Percentiles rank a stretch among this genome's conserved stretches.
Evolutionary conservation across 2,888 invertebrate genomes (phyloP).

Genomic region (Dolichopus griseipennis): DNA sequence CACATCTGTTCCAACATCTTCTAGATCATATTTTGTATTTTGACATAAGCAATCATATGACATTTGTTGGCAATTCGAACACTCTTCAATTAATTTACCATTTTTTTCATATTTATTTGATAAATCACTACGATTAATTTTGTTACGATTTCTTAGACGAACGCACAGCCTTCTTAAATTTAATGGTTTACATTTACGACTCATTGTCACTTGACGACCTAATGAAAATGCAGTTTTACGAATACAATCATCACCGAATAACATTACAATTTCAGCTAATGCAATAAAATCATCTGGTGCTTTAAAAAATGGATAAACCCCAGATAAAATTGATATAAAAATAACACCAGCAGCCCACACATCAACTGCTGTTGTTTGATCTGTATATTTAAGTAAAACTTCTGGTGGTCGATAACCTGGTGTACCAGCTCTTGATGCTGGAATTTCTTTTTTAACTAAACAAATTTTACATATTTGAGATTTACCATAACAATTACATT

Average conservation of each 20-base stretch:
- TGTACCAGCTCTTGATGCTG: conserved; percentile 77
- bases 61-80: conserved; percentile 42
- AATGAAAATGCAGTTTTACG: conserved; percentile 57
- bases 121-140: conserved; percentile 33
- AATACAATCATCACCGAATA: conserved; percentile 66
- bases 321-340: conserved; percentile 65
- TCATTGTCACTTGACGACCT: conserved; percentile 49
- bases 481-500: conserved; percentile 61
- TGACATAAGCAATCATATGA: conserved; percentile 41
- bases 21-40: conserved; percentile 31
- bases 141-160: conserved; percentile 39
- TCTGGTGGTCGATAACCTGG: conserved; percentile 85
- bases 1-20: conserved; percentile 34
- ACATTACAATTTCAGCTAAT: conserved; percentile 69
- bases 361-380: conserved; percentile 78
- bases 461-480: conserved; percentile 62
- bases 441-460: conserved; percentile 52
- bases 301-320: conserved; percentile 76
- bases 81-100: conserved; percentile 34
- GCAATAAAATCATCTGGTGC: conserved; percentile 71
- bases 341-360: conserved; percentile 85
- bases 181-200: conserved; percentile 45
- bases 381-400: conserved; percentile 66
- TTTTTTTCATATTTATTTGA: conserved; percentile 30
- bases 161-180: conserved; percentile 45